These are phyloP conservation scores for Xestia sexstrigata DNA, from an alignment of 2,888 invertebrate genomes.

Conservation along the genomic window DNA sequence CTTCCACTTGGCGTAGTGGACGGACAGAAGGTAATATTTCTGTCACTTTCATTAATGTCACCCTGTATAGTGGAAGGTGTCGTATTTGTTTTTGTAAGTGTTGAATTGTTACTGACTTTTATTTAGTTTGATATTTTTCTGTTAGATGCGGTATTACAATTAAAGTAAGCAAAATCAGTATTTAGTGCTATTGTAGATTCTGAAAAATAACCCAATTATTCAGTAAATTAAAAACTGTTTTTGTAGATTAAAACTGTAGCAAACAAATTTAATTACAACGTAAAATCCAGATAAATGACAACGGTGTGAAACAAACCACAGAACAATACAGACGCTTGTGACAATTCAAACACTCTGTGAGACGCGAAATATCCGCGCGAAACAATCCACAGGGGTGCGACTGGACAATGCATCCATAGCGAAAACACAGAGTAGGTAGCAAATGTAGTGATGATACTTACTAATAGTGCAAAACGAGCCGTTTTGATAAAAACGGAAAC, in stretches of 20 bases:
- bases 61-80: slow-evolving; percentile 35
- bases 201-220: background rate
- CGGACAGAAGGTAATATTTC: slow-evolving; percentile 80
- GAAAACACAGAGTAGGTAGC: slow-evolving; percentile 19
- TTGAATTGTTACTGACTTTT: background rate
- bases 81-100: slow-evolving; percentile 7
- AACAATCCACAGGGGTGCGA: slow-evolving; percentile 54
- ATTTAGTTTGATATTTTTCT: background rate
- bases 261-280: slow-evolving; percentile 11
- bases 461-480: background rate
- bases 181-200: background rate
- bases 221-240: no score
- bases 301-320: slow-evolving; percentile 15
- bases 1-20: slow-evolving; percentile 79
- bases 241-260: background rate
- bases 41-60: slow-evolving; percentile 79
- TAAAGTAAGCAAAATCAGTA: background rate
- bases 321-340: slow-evolving; percentile 48
- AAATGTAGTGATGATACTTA: slow-evolving; percentile 8
- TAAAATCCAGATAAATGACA: slow-evolving; percentile 18
- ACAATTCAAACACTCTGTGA: slow-evolving; percentile 58
- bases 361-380: slow-evolving; percentile 52
- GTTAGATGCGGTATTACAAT: background rate
- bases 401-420: slow-evolving; percentile 52
- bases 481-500: background rate